Conservation (phyloP, 2,888 invertebrate species). For the Clostera curtula region DNA sequence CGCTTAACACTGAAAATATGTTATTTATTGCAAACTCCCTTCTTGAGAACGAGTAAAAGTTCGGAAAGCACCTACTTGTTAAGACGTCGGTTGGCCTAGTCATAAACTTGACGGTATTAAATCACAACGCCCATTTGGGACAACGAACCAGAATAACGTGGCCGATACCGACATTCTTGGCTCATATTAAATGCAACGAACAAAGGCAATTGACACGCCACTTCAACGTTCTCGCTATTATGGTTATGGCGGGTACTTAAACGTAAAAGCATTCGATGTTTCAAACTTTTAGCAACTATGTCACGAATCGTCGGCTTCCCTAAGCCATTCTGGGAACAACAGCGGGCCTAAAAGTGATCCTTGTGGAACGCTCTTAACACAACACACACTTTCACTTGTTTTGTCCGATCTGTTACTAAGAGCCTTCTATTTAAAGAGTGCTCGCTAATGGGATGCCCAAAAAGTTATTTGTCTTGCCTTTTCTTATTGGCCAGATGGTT, state of each 20-base stretch:
- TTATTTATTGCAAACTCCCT: slow-evolving; percentile 34
- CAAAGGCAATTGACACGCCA: slow-evolving; percentile 11
- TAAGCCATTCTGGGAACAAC: slow-evolving; percentile 54
- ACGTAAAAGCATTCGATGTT: slow-evolving; percentile 65
- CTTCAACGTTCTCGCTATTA: slow-evolving; percentile 23
- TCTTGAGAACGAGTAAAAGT: slow-evolving; percentile 31
- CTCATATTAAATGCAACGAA: slow-evolving; percentile 10
- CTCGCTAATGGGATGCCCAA: slow-evolving; percentile 9
- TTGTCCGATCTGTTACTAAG: slow-evolving; percentile 22
- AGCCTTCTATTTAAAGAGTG: slow-evolving; percentile 13
- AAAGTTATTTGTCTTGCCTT: slow-evolving; percentile 6
- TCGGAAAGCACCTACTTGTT: slow-evolving; percentile 35
- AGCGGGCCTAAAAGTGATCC: slow-evolving; percentile 55
- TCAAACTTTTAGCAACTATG: slow-evolving; percentile 67
- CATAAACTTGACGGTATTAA: slow-evolving; percentile 56
- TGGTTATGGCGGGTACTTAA: slow-evolving; percentile 40
- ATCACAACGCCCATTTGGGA: slow-evolving; percentile 49
- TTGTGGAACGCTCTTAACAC: too few species aligned
- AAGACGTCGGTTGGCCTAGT: slow-evolving; percentile 40
- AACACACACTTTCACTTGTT: too few species aligned
- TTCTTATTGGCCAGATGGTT: slow-evolving; percentile 5
- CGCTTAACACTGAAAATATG: slow-evolving; percentile 31
- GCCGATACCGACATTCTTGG: slow-evolving; percentile 17
- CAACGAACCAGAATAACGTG: slow-evolving; percentile 27
- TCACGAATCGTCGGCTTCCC: slow-evolving; percentile 47